Base-by-base conservation (phyloP, 2,797 vertebrate genomes). In the Pogonophryne albipinna region DNA sequence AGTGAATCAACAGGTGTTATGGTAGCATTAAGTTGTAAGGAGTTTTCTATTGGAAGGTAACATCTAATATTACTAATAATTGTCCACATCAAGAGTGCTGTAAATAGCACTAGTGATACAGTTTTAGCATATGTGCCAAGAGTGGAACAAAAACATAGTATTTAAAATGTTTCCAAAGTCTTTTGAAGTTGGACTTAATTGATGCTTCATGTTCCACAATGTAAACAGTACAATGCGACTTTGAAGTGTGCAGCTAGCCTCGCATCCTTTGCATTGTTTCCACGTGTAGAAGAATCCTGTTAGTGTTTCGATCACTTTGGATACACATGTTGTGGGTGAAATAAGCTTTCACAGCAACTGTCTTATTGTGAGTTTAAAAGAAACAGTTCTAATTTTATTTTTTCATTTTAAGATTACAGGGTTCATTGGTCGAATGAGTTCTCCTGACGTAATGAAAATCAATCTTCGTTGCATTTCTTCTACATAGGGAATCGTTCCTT, bases 101-200 rank as follows among this genome's bases (percentile, higher is more conserved):
- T 49, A 74, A 80, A 74, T 60, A 80, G 67, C 51, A 73, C 6
- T 7, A 73, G 55, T 34, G 34, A 7, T 55, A 49, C 2, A 51
- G 34, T 53, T 76, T 74, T 69, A 65, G 61, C 53, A 60, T 13
- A 44, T 42, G 50, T 59, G 53, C 60, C 51, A 53, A 27, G 16
- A 46, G 51, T 8, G 17, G 71, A 74, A 64, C 42, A 66, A 75
- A 74, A 38, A 19, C 44, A 1, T 27, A 27, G 27, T 27, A 5
- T 52, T 71, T 9, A 14, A 17, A 16, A 46, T 19, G 44, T 66
- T 66, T 67, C 66, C 64, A 71, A 9, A 27, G 27, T 61, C 56
- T 45, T n/a, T 5, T 77, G 34, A 68, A 47, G 62, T 31, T 38
- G 17, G 41, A 27, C 4, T 27, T 27, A 27, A 64, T 68, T 17